Evolutionary conservation across 2,797 vertebrate genomes (phyloP), one percentile per base, ranked within the genome.

Genomic region (Atherinosoma microstoma): DNA sequence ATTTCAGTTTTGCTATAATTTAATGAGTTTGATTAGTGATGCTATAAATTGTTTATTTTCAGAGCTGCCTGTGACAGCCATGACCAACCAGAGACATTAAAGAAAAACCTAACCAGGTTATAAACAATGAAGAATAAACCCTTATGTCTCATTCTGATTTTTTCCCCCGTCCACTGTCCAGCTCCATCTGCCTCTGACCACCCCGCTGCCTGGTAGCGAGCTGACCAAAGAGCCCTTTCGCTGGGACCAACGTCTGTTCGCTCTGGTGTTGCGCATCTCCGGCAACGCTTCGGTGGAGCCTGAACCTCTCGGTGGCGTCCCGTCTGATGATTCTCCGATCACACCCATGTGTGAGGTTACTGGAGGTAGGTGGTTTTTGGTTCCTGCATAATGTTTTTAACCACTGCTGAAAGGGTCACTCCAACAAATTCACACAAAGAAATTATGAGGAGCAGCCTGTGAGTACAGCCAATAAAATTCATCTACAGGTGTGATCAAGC

Each of bases 271-370:
- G 24, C 95, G 97, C 30, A 95, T 98, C 86, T 92, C 97, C 2
- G 98, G 98, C 51, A 94, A 96, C n/a, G 85, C 95, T 38, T 94
- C 96, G 0, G 93, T 96, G 12, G 98, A 98, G 66, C 94, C 95
- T 0, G 97, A 98, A 38, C 96, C 96, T 72, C 79, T 96, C 60
- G 95, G 95, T 1, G 95, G 96, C 0, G 97, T 99, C 58, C 97
- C 96, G 0, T 91, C 95, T 1, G 97, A 99, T 76, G 96, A 98
- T 47, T 99, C 98, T 3, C 96, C 97, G 40, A 97, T 99, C 92
- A 98, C 98, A 15, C 97, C 97, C 7, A 99, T 99, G 97, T 99
- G 97, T 56, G 97, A 99, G 88, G 98, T 99, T 80, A 99, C 98
- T 6, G 98, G 98, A 94, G 97, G 97, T 97, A 92, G 22, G 89